phyloP scores from a whole-genome alignment of 2,888 invertebrate genomes.

The Cryptocheilus praepositus region DNA sequence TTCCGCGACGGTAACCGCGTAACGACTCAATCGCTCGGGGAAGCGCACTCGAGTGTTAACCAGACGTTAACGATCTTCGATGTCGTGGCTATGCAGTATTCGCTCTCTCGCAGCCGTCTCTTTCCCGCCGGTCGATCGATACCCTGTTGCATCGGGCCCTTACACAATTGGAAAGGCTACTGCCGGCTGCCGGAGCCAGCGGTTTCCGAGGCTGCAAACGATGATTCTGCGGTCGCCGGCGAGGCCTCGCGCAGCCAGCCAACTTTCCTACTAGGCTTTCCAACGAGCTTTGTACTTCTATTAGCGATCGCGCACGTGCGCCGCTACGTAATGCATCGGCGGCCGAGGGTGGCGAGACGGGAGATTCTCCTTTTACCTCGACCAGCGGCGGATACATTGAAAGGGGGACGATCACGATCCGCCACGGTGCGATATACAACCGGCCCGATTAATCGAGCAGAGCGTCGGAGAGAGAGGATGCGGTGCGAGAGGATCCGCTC shows the following conservation, averaged over 20 bases:
- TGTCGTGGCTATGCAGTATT: neutral
- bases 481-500: no score
- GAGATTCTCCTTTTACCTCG: conserved; percentile 17
- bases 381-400: neutral
- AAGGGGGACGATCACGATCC: no score
- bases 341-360: conserved; percentile 46
- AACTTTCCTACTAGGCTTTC: conserved; percentile 38
- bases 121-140: conserved; percentile 38
- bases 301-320: conserved; percentile 52
- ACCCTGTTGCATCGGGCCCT: conserved; percentile 37
- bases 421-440: no score
- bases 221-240: conserved; percentile 49
- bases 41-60: conserved; percentile 33
- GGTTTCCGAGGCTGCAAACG: conserved; percentile 39
- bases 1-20: no score
- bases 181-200: conserved; percentile 30
- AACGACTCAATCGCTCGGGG: conserved; percentile 7
- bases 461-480: no score
- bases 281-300: conserved; percentile 43
- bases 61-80: conserved; percentile 44
- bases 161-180: conserved; percentile 51
- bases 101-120: conserved; percentile 3
- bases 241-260: conserved; percentile 28
- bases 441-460: no score
- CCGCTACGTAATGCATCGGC: conserved; percentile 48